Conservation (phyloP, 1,140 invertebrate species). For the Wiebesia pumilae region DNA sequence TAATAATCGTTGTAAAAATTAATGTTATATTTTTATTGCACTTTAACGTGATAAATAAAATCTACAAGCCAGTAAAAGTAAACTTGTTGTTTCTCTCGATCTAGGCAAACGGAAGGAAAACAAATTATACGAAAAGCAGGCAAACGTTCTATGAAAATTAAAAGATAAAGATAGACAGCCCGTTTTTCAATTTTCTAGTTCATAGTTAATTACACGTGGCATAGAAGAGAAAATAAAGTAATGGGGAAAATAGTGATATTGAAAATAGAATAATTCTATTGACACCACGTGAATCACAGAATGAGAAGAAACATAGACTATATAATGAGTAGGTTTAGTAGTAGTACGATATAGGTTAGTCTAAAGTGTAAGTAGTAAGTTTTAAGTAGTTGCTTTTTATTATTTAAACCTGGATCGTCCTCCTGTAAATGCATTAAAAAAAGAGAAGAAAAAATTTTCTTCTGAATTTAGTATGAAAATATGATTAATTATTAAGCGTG, state of each 20-base stretch:
- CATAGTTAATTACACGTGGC: constrained; percentile 67
- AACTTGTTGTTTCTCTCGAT: neutral
- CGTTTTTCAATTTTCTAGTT: constrained; percentile 60
- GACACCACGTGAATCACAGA: constrained; percentile 69
- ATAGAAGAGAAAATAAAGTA: constrained; percentile 64
- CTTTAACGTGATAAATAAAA: neutral
- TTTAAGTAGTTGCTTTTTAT: constrained; percentile 68
- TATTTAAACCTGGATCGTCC: constrained; percentile 74
- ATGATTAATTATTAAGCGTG: constrained; percentile 60
- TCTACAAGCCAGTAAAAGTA: neutral
- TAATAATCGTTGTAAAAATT: neutral
- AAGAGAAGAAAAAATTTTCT: constrained; percentile 68
- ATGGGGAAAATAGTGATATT: constrained; percentile 54
- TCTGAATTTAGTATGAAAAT: constrained; percentile 29
- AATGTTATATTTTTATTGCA: neutral
- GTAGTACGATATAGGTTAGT: constrained; percentile 60
- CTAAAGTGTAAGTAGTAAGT: constrained; percentile 67
- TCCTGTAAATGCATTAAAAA: constrained; percentile 75
- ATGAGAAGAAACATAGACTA: constrained; percentile 64
- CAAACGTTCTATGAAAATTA: constrained; percentile 26
- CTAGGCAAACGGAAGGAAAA: neutral
- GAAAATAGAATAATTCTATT: constrained; percentile 65
- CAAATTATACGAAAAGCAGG: neutral
- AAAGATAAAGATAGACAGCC: constrained; percentile 55
- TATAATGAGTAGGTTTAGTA: constrained; percentile 68